Evolutionary conservation across 2,888 invertebrate species (phyloP).

Genomic region (Blastobasis lacticolella): DNA sequence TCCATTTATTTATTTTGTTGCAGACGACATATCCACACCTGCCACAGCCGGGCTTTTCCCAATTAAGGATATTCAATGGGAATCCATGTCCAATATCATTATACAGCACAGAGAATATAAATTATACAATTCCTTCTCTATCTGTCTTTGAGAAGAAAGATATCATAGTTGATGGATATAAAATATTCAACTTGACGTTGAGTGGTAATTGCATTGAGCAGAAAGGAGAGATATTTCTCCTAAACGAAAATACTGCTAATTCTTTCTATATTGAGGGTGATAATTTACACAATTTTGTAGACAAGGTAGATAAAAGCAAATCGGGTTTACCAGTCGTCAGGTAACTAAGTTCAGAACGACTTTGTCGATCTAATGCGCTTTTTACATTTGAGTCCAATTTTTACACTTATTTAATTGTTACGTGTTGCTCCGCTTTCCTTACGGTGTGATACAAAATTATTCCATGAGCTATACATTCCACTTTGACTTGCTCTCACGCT

Average conservation of each 20-base stretch:
- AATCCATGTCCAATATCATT: conserved; percentile 60
- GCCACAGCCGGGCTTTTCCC: conserved; percentile 67
- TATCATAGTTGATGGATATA: conserved; percentile 21
- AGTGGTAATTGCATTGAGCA: conserved; percentile 34
- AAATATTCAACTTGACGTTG: conserved; percentile 26
- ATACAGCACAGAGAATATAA: conserved; percentile 40
- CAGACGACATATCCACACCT: conserved; percentile 75
- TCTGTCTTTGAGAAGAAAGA: conserved; percentile 36
- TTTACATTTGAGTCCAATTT: no score
- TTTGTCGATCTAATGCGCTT: no score
- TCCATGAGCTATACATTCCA: no score
- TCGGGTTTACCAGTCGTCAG: conserved; percentile 72
- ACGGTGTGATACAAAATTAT: no score
- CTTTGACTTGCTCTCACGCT: no score
- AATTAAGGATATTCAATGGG: conserved; percentile 77
- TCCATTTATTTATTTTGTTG: conserved; percentile 19
- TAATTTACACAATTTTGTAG: conserved; percentile 34
- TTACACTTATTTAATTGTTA: no score
- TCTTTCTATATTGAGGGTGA: conserved; percentile 41
- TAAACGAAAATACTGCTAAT: conserved; percentile 43
- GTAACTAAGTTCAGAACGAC: conserved; percentile 33
- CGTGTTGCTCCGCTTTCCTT: no score
- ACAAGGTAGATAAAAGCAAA: conserved; percentile 69
- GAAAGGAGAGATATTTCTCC: conserved; percentile 25
- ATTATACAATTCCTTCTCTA: conserved; percentile 39